These are phyloP conservation scores for Habroteleia sp. DNA, from an alignment of 2,888 invertebrate species.

Conservation along the genomic window DNA sequence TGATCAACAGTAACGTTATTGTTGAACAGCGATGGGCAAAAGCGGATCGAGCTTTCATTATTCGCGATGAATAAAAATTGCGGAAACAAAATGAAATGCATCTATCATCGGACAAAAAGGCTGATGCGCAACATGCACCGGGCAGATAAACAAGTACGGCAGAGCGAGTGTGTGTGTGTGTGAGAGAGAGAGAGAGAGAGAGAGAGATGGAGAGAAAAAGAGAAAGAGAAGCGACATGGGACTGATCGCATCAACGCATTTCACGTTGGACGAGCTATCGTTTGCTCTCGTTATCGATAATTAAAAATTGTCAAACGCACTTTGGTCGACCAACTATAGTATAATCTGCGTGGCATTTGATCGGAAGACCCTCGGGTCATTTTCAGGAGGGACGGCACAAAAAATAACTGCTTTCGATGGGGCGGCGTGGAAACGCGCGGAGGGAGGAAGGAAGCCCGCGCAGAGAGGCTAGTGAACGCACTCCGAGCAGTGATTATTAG, in stretches of 20 bases:
- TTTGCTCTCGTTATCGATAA: conserved; percentile 74
- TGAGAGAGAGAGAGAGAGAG: no score
- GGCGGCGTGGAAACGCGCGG: conserved; percentile 15
- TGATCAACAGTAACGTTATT: conserved; percentile 10
- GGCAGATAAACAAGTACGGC: conserved; percentile 29
- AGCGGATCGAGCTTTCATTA: conserved; percentile 31
- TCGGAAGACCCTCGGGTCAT: conserved; percentile 72
- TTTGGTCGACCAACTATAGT: conserved; percentile 67
- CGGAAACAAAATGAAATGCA: conserved; percentile 60
- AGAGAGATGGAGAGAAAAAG: no score
- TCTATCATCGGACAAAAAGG: conserved; percentile 59
- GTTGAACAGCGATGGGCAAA: conserved; percentile 13
- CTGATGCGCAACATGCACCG: conserved; percentile 28
- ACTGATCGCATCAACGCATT: conserved; percentile 62
- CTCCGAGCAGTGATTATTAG: conserved; percentile 73
- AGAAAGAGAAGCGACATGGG: conserved; percentile 27
- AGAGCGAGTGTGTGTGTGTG: no score
- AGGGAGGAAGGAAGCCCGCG: conserved; percentile 22
- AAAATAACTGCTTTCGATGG: conserved; percentile 38
- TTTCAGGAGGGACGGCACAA: conserved; percentile 62
- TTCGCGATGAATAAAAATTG: conserved; percentile 48
- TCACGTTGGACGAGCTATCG: conserved; percentile 56
- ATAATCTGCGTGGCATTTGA: conserved; percentile 67
- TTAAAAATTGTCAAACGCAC: conserved; percentile 79
- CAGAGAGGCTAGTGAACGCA: conserved; percentile 7